These are phyloP conservation scores for Zapornia atra DNA, from an alignment of 2,113 vertebrate species.

Conservation along the genomic window DNA sequence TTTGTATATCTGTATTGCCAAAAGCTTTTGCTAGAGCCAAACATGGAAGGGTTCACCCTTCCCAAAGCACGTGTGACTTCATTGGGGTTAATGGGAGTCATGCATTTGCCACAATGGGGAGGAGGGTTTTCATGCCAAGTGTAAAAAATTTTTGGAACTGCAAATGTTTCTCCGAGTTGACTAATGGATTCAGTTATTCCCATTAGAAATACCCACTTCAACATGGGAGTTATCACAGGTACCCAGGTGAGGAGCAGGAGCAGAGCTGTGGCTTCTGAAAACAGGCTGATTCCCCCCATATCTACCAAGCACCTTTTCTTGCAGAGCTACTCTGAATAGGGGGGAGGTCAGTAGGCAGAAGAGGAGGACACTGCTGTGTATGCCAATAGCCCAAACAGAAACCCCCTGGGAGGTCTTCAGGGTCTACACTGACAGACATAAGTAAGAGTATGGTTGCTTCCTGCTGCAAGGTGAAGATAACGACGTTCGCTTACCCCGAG, in stretches of 20 bases:
- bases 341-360: background rate
- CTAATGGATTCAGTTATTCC: background rate
- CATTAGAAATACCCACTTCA: background rate
- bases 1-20: background rate
- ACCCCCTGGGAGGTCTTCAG: background rate
- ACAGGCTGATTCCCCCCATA: background rate
- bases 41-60: background rate
- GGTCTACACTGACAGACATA: background rate
- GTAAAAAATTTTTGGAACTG: background rate
- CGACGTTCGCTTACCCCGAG: background rate
- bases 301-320: background rate
- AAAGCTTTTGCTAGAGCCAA: background rate
- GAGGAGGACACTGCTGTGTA: fast-evolving
- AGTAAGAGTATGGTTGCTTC: background rate
- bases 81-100: background rate
- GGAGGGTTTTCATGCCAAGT: background rate
- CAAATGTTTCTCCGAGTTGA: background rate
- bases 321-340: background rate
- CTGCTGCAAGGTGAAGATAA: background rate
- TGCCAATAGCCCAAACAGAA: background rate
- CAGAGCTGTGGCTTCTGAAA: background rate
- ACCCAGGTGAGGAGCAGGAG: background rate
- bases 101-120: background rate
- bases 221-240: background rate
- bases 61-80: background rate